Percentiles rank a stretch among this genome's conserved stretches.
phyloP scores from a whole-genome alignment of 2,113 vertebrate genomes.

The Apteryx mantelli region DNA sequence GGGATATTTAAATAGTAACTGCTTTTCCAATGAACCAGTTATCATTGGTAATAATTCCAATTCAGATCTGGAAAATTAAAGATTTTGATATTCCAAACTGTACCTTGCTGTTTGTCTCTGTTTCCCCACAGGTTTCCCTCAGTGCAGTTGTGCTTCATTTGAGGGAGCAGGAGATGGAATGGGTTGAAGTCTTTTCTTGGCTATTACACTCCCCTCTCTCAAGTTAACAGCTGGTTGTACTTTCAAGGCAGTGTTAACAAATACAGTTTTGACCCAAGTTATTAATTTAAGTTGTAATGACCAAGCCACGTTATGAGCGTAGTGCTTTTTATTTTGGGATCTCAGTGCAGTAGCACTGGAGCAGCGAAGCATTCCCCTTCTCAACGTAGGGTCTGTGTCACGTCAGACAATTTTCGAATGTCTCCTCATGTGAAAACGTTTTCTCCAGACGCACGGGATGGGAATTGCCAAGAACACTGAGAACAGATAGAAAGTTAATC shows the following conservation, averaged over 20 bases:
- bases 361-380: background rate
- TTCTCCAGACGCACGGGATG: background rate
- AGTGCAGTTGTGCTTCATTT: background rate
- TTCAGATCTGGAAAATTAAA: background rate
- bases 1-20: background rate
- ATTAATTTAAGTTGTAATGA: background rate
- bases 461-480: constrained; percentile 7
- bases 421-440: background rate
- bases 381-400: background rate
- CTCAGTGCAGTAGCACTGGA: accelerated
- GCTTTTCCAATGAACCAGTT: background rate
- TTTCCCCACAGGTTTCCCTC: background rate
- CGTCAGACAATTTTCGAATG: background rate
- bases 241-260: background rate
- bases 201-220: background rate
- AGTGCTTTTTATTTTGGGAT: background rate
- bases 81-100: background rate
- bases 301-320: accelerated
- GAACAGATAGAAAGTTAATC: constrained; percentile 34
- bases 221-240: background rate
- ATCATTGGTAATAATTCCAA: background rate
- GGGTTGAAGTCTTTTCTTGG: background rate
- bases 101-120: background rate
- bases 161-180: background rate
- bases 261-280: background rate